Base-by-base conservation (phyloP, 92 coral and sea anemone species). In the Isaurus tuberculatus region DNA sequence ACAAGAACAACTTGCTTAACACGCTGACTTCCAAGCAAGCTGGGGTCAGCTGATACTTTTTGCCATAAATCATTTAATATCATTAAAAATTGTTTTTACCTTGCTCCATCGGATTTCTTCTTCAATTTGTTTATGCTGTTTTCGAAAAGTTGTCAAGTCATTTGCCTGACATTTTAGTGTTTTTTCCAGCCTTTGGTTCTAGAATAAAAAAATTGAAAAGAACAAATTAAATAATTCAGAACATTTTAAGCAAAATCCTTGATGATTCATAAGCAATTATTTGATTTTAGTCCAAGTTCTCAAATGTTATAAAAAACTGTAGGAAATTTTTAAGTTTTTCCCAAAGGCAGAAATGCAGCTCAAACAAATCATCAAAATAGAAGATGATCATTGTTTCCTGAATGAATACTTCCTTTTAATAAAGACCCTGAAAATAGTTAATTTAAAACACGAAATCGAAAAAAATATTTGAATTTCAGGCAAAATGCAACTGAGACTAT, bases 51-150 rank as follows among this genome's bases (percentile, higher is more conserved):
- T n/a, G n/a, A n/a, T n/a, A n/a, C n/a, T 17, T 2, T 53, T 53
- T 22, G 25, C 25, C 63, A 10, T 13, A 53, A 2, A 22, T 53
- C 15, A 53, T 22, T 53, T 53, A 37, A 53, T 20, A 53, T 9
- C 15, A 53, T n/a, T n/a, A n/a, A n/a, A n/a, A n/a, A n/a, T n/a
- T 2, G 1, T 40, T 7, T 40, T 40, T 72, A 85, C 97, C 91
- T 91, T 88, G 15, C 87, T 88, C 97, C 97, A 93, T 63, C 90
- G 83, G 40, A 91, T 80, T 65, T 93, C 92, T 71, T 93, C 97
- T 71, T 91, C 83, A 22, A 85, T 30, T 53, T 91, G 92, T 44
- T 83, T 63, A 7, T 91, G 91, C 43, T 84, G 87, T 42, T 88
- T 88, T 85, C 65, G 65, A 7, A 53, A 79, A 32, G 65, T 79